These are phyloP conservation scores for Heteromurus nitidus DNA, from an alignment of 2,888 invertebrate genomes.

Conservation along the genomic window DNA sequence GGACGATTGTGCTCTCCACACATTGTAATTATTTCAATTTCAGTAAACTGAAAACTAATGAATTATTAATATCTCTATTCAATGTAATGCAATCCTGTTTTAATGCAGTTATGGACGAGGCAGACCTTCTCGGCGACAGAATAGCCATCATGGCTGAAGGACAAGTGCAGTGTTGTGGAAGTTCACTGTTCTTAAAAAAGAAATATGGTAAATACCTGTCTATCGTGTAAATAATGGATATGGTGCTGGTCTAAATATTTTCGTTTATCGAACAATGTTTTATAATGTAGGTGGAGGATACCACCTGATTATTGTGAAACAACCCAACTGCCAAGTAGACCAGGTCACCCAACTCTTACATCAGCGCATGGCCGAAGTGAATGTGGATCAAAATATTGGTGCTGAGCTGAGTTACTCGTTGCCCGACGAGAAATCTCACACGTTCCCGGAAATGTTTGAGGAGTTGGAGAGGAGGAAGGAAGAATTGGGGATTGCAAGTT, in stretches of 20 bases:
- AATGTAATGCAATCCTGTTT: too few species aligned
- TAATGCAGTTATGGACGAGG: constrained; percentile 79
- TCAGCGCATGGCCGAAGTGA: constrained; percentile 81
- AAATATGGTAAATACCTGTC: constrained; percentile 76
- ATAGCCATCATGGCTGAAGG: constrained; percentile 91
- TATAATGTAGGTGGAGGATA: constrained; percentile 83
- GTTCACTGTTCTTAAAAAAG: constrained; percentile 88
- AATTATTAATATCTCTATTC: too few species aligned
- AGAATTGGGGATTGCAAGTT: constrained; percentile 83
- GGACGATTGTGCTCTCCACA: constrained; percentile 91
- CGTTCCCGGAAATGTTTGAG: constrained; percentile 83
- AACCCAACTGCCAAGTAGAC: constrained; percentile 75
- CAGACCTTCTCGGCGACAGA: constrained; percentile 92
- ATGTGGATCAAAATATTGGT: constrained; percentile 84
- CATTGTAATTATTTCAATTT: constrained; percentile 85
- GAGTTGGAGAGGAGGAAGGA: constrained; percentile 81
- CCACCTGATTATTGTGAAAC: constrained; percentile 84
- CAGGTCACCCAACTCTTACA: constrained; percentile 80
- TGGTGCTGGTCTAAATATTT: too few species aligned
- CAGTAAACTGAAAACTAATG: too few species aligned
- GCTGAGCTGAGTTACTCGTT: constrained; percentile 85
- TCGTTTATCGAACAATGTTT: too few species aligned
- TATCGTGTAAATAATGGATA: too few species aligned
- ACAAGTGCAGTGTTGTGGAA: constrained; percentile 85
- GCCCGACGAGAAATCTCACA: constrained; percentile 79